Percentiles rank a stretch among this genome's conserved stretches.
phyloP scores from a whole-genome alignment of 2,113 vertebrate genomes.

The Phaethon lepturus region DNA sequence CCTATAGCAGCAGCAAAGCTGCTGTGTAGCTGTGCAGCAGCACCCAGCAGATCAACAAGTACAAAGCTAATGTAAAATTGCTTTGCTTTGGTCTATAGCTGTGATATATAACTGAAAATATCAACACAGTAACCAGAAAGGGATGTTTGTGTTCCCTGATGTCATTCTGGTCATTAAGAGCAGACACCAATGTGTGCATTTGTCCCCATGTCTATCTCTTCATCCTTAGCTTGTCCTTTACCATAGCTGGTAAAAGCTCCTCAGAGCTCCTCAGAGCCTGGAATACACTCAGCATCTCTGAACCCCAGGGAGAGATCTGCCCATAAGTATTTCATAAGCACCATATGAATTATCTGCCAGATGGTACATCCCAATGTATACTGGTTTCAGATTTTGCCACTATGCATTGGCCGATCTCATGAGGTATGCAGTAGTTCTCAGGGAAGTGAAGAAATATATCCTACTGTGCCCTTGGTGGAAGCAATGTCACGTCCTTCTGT shows the following conservation, averaged over 20 bases:
- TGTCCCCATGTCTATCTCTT: neutral
- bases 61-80: neutral
- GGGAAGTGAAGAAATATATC: neutral
- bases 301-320: neutral
- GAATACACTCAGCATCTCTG: neutral
- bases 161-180: neutral
- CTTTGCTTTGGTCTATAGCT: neutral
- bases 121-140: neutral
- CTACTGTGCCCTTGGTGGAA: neutral
- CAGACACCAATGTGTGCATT: no score
- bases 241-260: no score
- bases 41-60: neutral
- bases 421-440: neutral
- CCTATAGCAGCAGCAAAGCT: neutral
- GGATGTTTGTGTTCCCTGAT: neutral
- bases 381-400: rapidly evolving
- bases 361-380: rapidly evolving
- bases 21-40: neutral
- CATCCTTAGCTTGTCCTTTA: neutral
- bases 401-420: rapidly evolving
- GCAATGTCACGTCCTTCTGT: neutral
- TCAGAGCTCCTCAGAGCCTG: neutral
- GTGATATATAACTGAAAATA: neutral
- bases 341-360: neutral
- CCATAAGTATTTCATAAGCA: rapidly evolving